Percentiles rank a stretch among this genome's conserved stretches.
These are phyloP conservation scores for Picathartes gymnocephalus DNA, from an alignment of 2,113 vertebrate species.

Conservation along the genomic window DNA sequence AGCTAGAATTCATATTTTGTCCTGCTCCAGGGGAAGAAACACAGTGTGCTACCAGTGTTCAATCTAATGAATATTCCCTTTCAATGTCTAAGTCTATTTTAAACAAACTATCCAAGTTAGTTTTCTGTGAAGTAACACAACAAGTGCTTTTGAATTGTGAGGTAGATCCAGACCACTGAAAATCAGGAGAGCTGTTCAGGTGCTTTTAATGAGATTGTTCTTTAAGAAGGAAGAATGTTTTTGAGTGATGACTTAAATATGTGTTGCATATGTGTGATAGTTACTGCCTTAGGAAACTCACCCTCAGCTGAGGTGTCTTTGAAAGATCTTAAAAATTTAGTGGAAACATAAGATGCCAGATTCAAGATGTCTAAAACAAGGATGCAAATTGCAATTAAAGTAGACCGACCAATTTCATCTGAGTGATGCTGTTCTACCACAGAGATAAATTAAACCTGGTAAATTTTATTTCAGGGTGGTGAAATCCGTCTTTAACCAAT, in stretches of 20 bases:
- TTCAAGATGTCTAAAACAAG: not conserved
- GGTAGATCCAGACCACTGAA: not conserved
- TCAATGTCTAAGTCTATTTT: not conserved
- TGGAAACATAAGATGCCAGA: not conserved
- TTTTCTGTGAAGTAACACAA: not conserved
- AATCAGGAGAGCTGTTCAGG: not conserved
- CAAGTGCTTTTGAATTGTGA: not conserved
- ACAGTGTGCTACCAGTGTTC: not conserved
- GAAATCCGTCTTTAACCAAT: not conserved
- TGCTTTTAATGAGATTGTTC: not conserved
- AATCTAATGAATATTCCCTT: not conserved
- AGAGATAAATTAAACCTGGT: not conserved
- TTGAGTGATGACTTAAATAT: not conserved
- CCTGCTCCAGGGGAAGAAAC: not conserved
- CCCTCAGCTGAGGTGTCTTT: not conserved
- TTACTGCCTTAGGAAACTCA: not conserved
- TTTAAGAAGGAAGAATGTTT: not conserved
- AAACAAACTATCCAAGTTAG: not conserved
- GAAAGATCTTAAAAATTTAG: not conserved
- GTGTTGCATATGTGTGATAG: not conserved
- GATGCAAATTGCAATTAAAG: not conserved
- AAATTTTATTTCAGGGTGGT: not conserved
- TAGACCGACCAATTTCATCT: not conserved
- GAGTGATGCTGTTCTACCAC: not conserved
- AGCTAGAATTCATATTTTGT: not conserved